Percentiles rank a stretch among this genome's conserved stretches.
Conservation (phyloP, 2,113 vertebrate species). For the Eretmochelys imbricata region DNA sequence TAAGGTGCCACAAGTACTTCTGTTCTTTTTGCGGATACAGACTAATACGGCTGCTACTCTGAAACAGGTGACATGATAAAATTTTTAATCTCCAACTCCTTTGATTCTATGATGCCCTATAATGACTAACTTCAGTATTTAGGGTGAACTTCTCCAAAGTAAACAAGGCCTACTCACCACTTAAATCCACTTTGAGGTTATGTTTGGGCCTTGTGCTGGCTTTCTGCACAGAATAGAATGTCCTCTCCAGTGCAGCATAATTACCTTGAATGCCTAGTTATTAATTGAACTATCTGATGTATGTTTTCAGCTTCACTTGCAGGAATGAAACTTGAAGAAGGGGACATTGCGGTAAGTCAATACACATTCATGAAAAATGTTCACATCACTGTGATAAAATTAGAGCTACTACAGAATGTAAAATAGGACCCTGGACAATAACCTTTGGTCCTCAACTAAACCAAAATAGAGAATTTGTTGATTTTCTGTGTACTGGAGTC, state of each 20-base stretch:
- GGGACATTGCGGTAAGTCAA: slow-evolving; percentile 92
- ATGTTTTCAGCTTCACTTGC: slow-evolving; percentile 90
- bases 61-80: neutral
- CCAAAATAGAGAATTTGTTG: neutral
- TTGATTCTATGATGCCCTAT: neutral
- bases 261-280: neutral
- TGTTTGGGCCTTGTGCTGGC: neutral
- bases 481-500: slow-evolving; percentile 15
- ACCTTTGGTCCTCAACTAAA: neutral
- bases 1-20: too few species aligned
- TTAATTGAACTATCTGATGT: neutral
- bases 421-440: neutral
- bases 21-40: too few species aligned
- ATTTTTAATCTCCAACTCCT: neutral
- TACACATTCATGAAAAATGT: neutral
- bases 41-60: too few species aligned
- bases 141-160: neutral
- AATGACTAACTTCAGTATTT: neutral
- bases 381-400: neutral
- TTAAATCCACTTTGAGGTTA: neutral
- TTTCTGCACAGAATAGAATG: neutral
- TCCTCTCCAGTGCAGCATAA: neutral
- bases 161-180: neutral
- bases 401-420: neutral
- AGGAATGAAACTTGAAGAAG: slow-evolving; percentile 92